These are phyloP conservation scores for Cyrtonyx montezumae DNA, from an alignment of 2,113 vertebrate genomes.

Conservation along the genomic window DNA sequence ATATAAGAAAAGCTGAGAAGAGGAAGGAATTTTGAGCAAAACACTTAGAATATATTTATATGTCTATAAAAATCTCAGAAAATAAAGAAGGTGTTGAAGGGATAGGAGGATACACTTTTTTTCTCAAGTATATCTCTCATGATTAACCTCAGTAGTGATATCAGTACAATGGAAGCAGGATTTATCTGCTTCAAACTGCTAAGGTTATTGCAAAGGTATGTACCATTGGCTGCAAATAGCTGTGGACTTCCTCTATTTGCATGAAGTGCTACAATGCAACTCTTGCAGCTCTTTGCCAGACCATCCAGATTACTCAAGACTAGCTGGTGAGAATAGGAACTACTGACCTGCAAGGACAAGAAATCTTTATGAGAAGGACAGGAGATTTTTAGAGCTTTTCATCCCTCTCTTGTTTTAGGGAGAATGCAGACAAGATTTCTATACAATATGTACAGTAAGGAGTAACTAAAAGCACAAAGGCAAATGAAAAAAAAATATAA, in stretches of 20 bases:
- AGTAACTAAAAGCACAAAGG: not conserved
- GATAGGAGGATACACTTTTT: not conserved
- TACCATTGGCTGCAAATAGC: not conserved
- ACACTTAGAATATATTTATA: not conserved
- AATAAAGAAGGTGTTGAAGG: not conserved
- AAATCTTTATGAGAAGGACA: not conserved
- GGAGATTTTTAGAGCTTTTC: not conserved
- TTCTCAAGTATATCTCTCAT: not conserved
- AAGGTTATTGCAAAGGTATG: not conserved
- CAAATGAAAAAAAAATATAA: not conserved
- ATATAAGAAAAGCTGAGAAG: not conserved
- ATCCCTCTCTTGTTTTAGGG: not conserved
- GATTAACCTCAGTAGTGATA: not conserved
- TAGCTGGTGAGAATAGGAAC: not conserved
- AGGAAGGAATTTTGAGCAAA: not conserved
- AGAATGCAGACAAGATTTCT: not conserved
- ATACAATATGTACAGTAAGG: not conserved
- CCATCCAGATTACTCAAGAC: not conserved
- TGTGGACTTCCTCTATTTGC: not conserved
- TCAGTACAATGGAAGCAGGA: not conserved
- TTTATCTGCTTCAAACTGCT: not conserved
- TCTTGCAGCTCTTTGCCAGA: not conserved
- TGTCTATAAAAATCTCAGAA: not conserved
- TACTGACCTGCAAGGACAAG: not conserved
- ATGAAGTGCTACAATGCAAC: not conserved